Conservation (phyloP, 2,888 invertebrate species). For the Lithophane ornitopus region DNA sequence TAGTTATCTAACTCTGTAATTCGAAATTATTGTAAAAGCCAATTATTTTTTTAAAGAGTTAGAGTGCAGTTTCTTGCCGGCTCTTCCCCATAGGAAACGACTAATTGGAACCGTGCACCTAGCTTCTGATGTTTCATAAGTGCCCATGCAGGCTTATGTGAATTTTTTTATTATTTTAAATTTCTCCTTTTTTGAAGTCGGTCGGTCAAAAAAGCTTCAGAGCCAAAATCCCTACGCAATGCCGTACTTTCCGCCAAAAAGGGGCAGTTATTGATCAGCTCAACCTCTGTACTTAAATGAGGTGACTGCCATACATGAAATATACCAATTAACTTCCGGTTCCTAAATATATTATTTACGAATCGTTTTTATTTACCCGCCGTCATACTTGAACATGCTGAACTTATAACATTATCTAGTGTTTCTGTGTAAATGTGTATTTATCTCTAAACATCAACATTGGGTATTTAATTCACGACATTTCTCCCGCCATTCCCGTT, state of each 20-base stretch:
- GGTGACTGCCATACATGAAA: slow-evolving; percentile 35
- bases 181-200: background rate
- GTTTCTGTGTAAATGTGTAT: background rate
- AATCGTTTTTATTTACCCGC: background rate
- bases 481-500: background rate
- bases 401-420: background rate
- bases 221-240: slow-evolving; percentile 13
- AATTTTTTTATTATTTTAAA: too few relatives aligned
- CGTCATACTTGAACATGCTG: background rate
- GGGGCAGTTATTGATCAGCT: slow-evolving; percentile 44
- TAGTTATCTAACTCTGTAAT: too few relatives aligned
- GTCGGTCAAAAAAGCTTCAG: background rate
- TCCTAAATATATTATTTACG: slow-evolving; percentile 13
- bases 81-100: too few relatives aligned
- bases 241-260: slow-evolving; percentile 8
- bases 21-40: too few relatives aligned
- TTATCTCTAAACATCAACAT: background rate
- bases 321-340: slow-evolving; percentile 40
- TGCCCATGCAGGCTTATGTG: too few relatives aligned
- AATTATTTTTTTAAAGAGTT: too few relatives aligned
- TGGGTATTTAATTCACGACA: background rate
- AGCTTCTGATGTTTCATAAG: too few relatives aligned
- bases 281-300: slow-evolving; percentile 2
- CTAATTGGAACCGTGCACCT: too few relatives aligned
- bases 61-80: too few relatives aligned